Percentiles rank a stretch among this genome's conserved stretches.
Conservation (phyloP, 2,888 invertebrate species). For the Sepioteuthis lessoniana region DNA sequence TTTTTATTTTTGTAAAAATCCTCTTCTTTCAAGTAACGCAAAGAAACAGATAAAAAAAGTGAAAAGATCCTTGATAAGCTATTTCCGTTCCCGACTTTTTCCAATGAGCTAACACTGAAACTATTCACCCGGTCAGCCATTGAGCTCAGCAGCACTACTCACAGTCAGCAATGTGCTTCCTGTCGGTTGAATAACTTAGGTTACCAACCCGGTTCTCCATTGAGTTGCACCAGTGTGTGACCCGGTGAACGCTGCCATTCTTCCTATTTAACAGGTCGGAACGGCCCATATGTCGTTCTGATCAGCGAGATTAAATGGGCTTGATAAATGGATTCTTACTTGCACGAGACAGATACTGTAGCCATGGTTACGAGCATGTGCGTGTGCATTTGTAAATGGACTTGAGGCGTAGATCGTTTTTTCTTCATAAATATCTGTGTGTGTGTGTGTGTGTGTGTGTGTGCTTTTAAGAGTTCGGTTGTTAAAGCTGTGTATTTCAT, state of each 20-base stretch:
- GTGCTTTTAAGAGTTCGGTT: too few species aligned
- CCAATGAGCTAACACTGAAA: not conserved
- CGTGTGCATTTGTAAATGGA: not conserved
- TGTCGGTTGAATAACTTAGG: not conserved
- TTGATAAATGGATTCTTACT: not conserved
- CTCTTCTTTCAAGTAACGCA: not conserved
- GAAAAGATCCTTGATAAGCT: not conserved
- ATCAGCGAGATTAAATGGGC: not conserved
- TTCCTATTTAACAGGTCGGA: constrained; percentile 23
- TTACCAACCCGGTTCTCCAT: not conserved
- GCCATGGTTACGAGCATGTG: not conserved
- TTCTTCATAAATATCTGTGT: too few species aligned
- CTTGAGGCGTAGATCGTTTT: not conserved
- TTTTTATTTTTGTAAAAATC: not conserved
- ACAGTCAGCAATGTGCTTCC: not conserved
- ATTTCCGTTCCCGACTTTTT: not conserved
- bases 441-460: too few species aligned
- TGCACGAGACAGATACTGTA: not conserved
- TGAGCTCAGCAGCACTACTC: not conserved
- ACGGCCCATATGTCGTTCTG: constrained; percentile 9
- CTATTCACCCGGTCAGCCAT: not conserved
- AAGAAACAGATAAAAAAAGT: not conserved
- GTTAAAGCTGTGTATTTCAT: too few species aligned
- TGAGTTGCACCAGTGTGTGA: constrained; percentile 9
- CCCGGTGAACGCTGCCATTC: constrained; percentile 15